These are phyloP conservation scores for Mythimna impura DNA, from an alignment of 2,888 invertebrate genomes.

Conservation along the genomic window DNA sequence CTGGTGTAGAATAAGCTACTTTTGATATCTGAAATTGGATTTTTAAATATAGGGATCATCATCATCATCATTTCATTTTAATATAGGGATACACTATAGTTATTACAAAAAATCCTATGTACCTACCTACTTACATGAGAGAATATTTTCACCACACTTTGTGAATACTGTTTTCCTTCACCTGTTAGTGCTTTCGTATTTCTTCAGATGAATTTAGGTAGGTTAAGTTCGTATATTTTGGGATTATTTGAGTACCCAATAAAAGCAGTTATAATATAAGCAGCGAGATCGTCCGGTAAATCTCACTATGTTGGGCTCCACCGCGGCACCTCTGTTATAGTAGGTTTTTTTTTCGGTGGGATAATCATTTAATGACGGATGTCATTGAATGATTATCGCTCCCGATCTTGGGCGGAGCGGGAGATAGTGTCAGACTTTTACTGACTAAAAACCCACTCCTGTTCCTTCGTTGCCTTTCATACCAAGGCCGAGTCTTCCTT, in stretches of 20 bases:
- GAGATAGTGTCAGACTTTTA: too few species aligned
- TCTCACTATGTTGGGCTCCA: too few species aligned
- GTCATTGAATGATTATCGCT: too few species aligned
- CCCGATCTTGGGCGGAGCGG: too few species aligned
- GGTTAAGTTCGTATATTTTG: background rate
- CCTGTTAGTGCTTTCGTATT: background rate
- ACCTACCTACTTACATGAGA: background rate
- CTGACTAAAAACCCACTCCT: too few species aligned
- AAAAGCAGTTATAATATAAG: too few species aligned
- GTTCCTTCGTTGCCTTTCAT: too few species aligned
- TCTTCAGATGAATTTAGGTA: background rate
- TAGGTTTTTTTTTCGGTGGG: too few species aligned
- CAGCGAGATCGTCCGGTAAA: background rate
- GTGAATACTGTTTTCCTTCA: background rate
- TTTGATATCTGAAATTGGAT: constrained; percentile 60
- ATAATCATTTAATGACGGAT: too few species aligned
- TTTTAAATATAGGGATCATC: constrained; percentile 40
- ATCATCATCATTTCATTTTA: too few species aligned
- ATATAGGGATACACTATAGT: constrained; percentile 30
- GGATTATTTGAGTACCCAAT: background rate
- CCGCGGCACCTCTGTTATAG: too few species aligned
- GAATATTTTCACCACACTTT: constrained; percentile 7
- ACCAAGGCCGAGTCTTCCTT: too few species aligned
- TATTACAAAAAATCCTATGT: background rate
- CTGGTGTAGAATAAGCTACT: constrained; percentile 64